Evolutionary conservation across 2,888 invertebrate genomes (phyloP), one percentile per base, ranked within the genome.

Genomic region (Lissonota sp.): DNA sequence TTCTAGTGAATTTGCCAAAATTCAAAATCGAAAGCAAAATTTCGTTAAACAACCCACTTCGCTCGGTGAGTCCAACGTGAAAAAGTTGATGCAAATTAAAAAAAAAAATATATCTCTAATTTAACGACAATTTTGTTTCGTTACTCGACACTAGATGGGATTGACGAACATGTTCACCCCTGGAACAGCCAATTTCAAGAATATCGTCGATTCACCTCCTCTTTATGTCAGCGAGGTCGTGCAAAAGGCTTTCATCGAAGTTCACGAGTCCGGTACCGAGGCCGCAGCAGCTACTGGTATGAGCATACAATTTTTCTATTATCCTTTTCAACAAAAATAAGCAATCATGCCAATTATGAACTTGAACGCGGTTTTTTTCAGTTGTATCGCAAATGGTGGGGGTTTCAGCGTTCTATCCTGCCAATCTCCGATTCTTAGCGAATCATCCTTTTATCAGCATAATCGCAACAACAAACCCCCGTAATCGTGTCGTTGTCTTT

Each of bases 181-280:
- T 1, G 70, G 87, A 0, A 6, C 39, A 0, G 96, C 96, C 0
- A 94, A 97, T 79, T 95, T 97, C 84, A 94, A 93, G 14, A 95
- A 95, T 14, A 92, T 97, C 51, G 91, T 96, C 62, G 93, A 94
- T 57, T 93, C 93, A 72, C 87, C 88, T 0, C 87, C 88, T 0
- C 90, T 98, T 16, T 92, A 88, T 73, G 95, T 98, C 3, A 95
- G 95, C 57, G 95, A 96, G 89, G 96, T 96, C 2, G 91, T 97
- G 0, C 98, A 98, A 89, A 98, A 98, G 90, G 96, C 97, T 0
- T 97, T 96, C 88, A 96, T 98, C 86, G 96, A 97, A 88, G 96
- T 98, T 0, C 96, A 97, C 90, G 98, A 98, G 90, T 96, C 97
- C 88, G 98, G 98, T 0, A 96, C 97, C 1, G 97, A 97, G 89